Evolutionary conservation across 1,140 invertebrate species (phyloP).

Genomic region (Drosophila pruinosa): DNA sequence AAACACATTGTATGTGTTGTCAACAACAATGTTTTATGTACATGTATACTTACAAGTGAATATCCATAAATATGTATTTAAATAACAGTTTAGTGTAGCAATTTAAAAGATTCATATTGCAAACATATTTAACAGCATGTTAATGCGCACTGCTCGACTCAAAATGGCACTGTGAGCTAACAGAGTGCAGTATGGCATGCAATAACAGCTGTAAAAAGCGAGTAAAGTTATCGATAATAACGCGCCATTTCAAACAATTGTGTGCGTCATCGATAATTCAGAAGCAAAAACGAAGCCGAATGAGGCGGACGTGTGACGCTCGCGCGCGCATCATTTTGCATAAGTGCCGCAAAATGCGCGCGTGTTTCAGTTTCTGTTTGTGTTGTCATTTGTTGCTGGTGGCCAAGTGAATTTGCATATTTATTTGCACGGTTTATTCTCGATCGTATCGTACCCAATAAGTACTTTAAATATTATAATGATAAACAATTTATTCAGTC

Average conservation of each 20-base stretch:
- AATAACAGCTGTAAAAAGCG: conserved; percentile 11
- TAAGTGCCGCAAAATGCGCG: conserved; percentile 44
- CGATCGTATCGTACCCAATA: conserved; percentile 16
- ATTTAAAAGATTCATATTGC: background rate
- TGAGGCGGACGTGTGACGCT: conserved; percentile 43
- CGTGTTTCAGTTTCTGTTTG: conserved; percentile 46
- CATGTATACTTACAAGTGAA: too few relatives aligned
- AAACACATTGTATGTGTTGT: background rate
- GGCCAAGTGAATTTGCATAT: conserved; percentile 31
- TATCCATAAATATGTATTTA: too few relatives aligned
- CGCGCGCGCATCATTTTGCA: conserved; percentile 45
- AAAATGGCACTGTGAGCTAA: conserved; percentile 25
- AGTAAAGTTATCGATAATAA: conserved; percentile 28
- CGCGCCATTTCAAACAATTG: conserved; percentile 22
- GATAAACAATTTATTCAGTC: conserved; percentile 14
- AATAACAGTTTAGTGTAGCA: background rate
- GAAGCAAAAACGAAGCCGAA: conserved; percentile 46
- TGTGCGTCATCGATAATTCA: conserved; percentile 33
- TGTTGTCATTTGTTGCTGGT: conserved; percentile 41
- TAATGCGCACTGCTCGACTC: conserved; percentile 3
- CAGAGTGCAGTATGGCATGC: background rate
- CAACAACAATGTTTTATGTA: background rate
- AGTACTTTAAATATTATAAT: conserved; percentile 12
- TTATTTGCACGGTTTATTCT: conserved; percentile 16
- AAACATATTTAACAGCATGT: background rate